Evolutionary conservation across 2,797 vertebrate genomes (phyloP).

Genomic region (Halcyon chelicuti): DNA sequence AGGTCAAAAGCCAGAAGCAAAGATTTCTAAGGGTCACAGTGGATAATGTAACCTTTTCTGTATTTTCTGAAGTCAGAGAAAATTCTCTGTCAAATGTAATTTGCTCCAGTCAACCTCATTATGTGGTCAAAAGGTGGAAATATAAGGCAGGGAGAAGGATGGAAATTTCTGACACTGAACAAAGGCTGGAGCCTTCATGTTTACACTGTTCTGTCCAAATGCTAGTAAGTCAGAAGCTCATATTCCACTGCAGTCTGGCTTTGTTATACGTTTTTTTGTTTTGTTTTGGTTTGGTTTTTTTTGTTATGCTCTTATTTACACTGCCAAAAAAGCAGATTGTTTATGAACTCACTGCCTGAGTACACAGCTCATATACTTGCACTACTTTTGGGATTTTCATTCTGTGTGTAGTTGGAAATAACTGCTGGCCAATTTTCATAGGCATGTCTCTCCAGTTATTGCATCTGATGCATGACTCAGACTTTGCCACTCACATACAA

Average conservation of each 20-base stretch:
- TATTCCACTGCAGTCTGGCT: background rate
- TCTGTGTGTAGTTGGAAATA: background rate
- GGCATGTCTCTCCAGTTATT: background rate
- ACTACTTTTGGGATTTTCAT: background rate
- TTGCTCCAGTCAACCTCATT: constrained; percentile 46
- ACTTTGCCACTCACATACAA: background rate
- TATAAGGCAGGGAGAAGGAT: background rate
- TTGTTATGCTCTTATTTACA: background rate
- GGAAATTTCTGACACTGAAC: background rate
- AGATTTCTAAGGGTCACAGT: constrained; percentile 20
- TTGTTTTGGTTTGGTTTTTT: too few species aligned
- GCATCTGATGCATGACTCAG: background rate
- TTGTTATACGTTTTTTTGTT: background rate
- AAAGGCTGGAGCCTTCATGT: background rate
- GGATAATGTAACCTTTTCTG: constrained; percentile 27
- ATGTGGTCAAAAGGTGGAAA: constrained; percentile 30
- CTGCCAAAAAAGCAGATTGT: constrained; percentile 7
- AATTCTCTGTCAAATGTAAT: constrained; percentile 34
- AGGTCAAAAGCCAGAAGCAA: constrained; percentile 55
- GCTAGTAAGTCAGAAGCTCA: background rate
- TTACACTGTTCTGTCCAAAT: background rate
- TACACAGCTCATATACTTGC: background rate
- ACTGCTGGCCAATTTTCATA: background rate
- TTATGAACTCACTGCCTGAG: background rate
- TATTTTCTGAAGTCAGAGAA: constrained; percentile 34